phyloP scores from a whole-genome alignment of 2,113 vertebrate species.

The Amphilophus citrinellus region DNA sequence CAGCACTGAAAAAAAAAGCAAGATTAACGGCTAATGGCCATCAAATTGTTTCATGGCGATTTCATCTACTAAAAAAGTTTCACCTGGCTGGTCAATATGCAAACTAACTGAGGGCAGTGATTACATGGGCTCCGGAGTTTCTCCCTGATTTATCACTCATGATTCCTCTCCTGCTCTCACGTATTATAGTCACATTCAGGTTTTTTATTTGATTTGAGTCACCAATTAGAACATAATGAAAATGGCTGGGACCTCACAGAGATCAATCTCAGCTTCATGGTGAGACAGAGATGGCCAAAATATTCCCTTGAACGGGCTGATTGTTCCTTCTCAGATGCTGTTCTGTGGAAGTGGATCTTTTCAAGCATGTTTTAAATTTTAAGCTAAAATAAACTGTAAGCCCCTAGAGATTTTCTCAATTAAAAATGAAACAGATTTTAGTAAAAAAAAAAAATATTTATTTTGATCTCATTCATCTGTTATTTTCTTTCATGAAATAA shows the following conservation, averaged over 20 bases:
- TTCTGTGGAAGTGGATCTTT: neutral
- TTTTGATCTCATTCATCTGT: slow-evolving; percentile 2
- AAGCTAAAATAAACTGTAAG: neutral
- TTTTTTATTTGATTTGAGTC: slow-evolving; percentile 50
- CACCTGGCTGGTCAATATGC: slow-evolving; percentile 9
- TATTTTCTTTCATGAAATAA: slow-evolving; percentile 19
- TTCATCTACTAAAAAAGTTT: neutral
- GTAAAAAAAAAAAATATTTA: neutral
- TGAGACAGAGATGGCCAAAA: slow-evolving; percentile 10
- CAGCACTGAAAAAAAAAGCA: neutral
- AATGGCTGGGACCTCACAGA: slow-evolving; percentile 38
- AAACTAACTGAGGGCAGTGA: neutral
- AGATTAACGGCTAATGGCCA: neutral
- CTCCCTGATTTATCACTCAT: slow-evolving; percentile 38
- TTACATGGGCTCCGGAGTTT: neutral
- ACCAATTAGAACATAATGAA: slow-evolving; percentile 48
- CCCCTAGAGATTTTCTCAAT: neutral
- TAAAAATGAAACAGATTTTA: neutral
- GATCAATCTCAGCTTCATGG: slow-evolving; percentile 36
- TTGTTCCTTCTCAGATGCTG: neutral
- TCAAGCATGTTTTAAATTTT: neutral
- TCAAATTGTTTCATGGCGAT: neutral
- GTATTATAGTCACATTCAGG: slow-evolving; percentile 50
- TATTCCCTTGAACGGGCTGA: slow-evolving; percentile 14
- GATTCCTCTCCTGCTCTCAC: slow-evolving; percentile 34